phyloP scores from a whole-genome alignment of 1,140 invertebrate species.

The Hirudo medicinalis region DNA sequence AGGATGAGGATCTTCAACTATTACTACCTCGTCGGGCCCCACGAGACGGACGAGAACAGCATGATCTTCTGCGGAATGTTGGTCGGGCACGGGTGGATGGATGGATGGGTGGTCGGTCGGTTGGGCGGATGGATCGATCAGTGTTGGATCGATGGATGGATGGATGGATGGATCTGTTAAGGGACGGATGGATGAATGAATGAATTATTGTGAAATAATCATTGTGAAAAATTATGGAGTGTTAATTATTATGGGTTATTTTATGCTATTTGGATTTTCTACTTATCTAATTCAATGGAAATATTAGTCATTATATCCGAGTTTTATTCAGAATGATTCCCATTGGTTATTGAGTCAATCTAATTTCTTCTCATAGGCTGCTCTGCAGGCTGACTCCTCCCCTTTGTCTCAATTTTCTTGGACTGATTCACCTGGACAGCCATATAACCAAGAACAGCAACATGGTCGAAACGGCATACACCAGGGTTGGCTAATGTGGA shows the following conservation, averaged over 20 bases:
- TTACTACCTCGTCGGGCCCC: slow-evolving; percentile 89
- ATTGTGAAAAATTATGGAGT: no score
- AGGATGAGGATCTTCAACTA: slow-evolving; percentile 89
- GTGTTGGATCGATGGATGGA: no score
- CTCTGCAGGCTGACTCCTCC: slow-evolving; percentile 91
- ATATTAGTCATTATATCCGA: no score
- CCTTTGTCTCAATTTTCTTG: slow-evolving; percentile 93
- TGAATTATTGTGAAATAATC: no score
- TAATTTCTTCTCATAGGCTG: slow-evolving; percentile 50
- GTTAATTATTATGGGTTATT: no score
- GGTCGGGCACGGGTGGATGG: slow-evolving; percentile 29
- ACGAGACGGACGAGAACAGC: slow-evolving; percentile 96
- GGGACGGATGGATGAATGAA: no score
- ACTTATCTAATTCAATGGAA: no score
- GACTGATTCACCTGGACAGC: slow-evolving; percentile 93
- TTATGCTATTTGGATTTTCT: no score
- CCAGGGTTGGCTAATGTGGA: slow-evolving; percentile 49
- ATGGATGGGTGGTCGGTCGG: no score
- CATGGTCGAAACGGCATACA: slow-evolving; percentile 71
- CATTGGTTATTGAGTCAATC: background rate
- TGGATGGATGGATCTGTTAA: no score
- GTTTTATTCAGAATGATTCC: no score
- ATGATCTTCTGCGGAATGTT: slow-evolving; percentile 88
- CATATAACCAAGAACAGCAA: slow-evolving; percentile 69
- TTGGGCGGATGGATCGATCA: no score